Evolutionary conservation across 2,888 invertebrate species (phyloP), one percentile per base, ranked within the genome.

Genomic region (Phorcus lineatus): DNA sequence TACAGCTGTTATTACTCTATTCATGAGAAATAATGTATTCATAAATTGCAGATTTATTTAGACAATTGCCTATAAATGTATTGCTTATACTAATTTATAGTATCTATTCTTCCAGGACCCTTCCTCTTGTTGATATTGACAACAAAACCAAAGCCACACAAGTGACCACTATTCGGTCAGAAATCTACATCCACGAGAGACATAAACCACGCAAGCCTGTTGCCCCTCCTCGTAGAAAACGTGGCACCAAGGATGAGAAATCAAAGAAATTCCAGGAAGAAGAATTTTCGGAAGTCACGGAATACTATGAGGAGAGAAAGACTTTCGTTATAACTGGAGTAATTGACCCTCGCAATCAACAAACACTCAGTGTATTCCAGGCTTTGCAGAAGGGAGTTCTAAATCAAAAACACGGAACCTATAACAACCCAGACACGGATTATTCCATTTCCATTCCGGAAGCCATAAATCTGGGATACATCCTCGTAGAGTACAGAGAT

Each of bases 361-460:
- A 90, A 62, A 85, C 88, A 66, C 84, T 92, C 55, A 91, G 89
- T 74, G 89, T 92, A 4, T 88, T 90, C 76, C 88, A 91, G 77
- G 92, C 93, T 13, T 86, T 92, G 66, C 83, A 86, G 0, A 88
- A 90, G 53, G 91, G 91, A 6, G 86, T 92, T 17, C 84, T 92
- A 24, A 89, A 91, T 82, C 90, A 90, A 80, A 85, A 89, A 13
- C 86, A 90, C 28, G 91, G 91, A 1, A 88, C 88, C 0, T 92
- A 91, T 80, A 86, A 83, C 16, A 91, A 92, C 82, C 90, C 89
- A 0, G 87, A 86, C 62, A 91, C 91, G 0, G 90, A 88, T 0
- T 85, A 89, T 62, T 84, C 82, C 17, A 90, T 92, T 82, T 89
- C 92, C 6, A 91, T 93, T 22, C 90, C 91, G 0, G 92, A 92